A percentile compares a stretch with the other conserved stretches of the same genome.
Conservation (phyloP, 2,113 vertebrate species). For the Corynorhinus townsendii region DNA sequence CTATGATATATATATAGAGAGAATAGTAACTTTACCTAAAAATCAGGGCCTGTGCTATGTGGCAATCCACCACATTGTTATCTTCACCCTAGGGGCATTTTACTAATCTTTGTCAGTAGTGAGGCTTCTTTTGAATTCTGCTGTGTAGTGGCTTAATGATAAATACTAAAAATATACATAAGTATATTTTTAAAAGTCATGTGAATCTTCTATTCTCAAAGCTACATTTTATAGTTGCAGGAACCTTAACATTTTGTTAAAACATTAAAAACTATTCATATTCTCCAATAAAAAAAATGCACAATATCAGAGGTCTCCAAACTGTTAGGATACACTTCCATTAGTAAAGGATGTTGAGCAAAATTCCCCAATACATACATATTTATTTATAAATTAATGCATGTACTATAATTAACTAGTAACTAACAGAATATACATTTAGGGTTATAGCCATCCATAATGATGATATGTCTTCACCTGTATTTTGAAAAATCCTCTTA, state of each 20-base stretch:
- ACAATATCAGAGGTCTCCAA: not conserved
- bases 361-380: not conserved
- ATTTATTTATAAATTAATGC: constrained; percentile 14
- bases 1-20: not conserved
- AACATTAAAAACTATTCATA: not conserved
- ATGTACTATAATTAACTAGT: not conserved
- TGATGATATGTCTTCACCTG: not conserved
- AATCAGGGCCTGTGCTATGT: not conserved
- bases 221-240: not conserved
- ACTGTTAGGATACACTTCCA: not conserved
- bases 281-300: not conserved
- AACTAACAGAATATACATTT: not conserved
- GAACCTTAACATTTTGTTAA: not conserved
- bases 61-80: not conserved
- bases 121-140: not conserved
- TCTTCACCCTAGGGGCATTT: not conserved
- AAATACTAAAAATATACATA: not conserved
- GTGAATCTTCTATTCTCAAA: not conserved
- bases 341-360: not conserved
- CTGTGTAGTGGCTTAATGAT: not conserved
- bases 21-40: not conserved
- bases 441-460: not conserved
- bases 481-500: not conserved
- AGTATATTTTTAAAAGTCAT: not conserved
- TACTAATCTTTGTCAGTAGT: not conserved